Base-by-base conservation (phyloP, 2,113 vertebrate genomes). In the Tautogolabrus adspersus region DNA sequence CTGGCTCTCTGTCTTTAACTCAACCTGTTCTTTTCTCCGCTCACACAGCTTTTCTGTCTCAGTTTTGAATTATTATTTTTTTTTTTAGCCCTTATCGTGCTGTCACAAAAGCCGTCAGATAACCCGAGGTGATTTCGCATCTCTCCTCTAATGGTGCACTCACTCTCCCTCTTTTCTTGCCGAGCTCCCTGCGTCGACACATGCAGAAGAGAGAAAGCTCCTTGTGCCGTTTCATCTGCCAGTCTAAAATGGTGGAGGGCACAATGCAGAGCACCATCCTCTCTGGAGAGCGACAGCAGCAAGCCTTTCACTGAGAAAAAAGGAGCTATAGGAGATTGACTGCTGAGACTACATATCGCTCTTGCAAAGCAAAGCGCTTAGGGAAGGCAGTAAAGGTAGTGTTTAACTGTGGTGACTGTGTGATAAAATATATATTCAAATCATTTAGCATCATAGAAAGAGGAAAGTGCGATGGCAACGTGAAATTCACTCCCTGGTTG, bases 191-290 rank as follows among this genome's bases (percentile, higher is more conserved):
- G 54, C 46, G 46, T 83, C 26, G 60, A 49, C 58, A 0, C 77
- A 80, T 0, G 62, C 49, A 4, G 81, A n/a, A 26, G 77, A 22
- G 51, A 80, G 74, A 76, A 11, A 67, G 87, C 76, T 80, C 57
- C n/a, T 54, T 54, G 61, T 16, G 46, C 34, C 49, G 72, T 88
- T 93, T 92, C 87, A 91, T 89, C 81, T 89, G 87, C 75, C 85
- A 86, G 76, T 90, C 81, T 89, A 71, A 91, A 91, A 84, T 69
- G 55, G 82, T 79, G 73, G 85, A 79, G 84, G 75, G 82, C 82
- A 80, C 52, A 55, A 67, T 38, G 78, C 57, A 44, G 80, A 79
- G 76, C 87, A 77, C 67, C 81, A 37, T 68, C 72, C 81, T 83
- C 87, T 86, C 82, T 38, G 64, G 85, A 89, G 88, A 73, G 73